phyloP scores from a whole-genome alignment of 1,140 invertebrate genomes.

The Orussus abietinus region DNA sequence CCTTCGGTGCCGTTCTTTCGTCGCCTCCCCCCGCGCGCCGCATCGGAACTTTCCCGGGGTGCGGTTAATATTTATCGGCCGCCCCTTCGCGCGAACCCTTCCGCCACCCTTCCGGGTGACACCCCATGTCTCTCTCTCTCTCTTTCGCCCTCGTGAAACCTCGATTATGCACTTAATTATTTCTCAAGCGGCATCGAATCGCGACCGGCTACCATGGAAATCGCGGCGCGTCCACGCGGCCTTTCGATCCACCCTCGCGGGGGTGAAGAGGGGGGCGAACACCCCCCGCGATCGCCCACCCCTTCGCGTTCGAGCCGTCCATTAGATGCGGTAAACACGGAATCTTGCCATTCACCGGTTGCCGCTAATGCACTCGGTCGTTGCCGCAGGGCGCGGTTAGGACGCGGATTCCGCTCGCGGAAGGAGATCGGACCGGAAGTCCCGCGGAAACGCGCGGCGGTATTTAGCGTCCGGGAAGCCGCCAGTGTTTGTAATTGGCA shows the following conservation, averaged over 20 bases:
- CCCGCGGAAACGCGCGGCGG: constrained; percentile 1
- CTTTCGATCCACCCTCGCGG: no score
- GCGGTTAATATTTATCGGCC: no score
- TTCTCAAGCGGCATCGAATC: no score
- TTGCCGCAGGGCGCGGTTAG: constrained; percentile 16
- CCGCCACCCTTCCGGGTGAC: background rate
- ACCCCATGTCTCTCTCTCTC: background rate
- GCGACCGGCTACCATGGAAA: no score
- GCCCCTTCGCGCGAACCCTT: constrained; percentile 2
- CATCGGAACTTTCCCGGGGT: no score
- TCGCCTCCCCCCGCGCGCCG: constrained; percentile 1
- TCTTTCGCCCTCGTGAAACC: background rate
- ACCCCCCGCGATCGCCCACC: no score
- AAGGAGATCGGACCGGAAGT: background rate
- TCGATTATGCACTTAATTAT: no score
- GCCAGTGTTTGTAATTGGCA: constrained; percentile 52
- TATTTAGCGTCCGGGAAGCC: constrained; percentile 30
- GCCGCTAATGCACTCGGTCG: constrained; percentile 18
- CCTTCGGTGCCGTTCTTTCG: background rate
- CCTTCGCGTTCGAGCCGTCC: no score
- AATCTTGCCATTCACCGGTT: constrained; percentile 34
- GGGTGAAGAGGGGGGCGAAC: no score
- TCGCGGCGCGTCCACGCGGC: no score
- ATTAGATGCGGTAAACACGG: constrained; percentile 42
- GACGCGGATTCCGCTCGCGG: constrained; percentile 1